phyloP scores from a whole-genome alignment of 2,888 invertebrate genomes.

The Macrosiphum euphorbiae region DNA sequence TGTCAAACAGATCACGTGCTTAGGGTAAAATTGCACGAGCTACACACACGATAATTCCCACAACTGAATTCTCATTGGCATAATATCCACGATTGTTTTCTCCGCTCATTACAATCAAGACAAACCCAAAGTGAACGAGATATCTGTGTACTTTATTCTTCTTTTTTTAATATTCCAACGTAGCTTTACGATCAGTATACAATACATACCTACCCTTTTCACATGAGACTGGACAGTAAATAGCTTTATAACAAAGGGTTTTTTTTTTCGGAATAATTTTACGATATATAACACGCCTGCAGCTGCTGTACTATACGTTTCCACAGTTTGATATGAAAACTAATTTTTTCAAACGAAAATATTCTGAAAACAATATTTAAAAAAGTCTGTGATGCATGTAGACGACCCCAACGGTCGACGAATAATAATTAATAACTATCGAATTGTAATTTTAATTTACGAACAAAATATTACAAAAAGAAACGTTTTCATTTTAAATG shows the following conservation, averaged over 20 bases:
- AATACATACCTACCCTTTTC: constrained; percentile 6
- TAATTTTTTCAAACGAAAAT: not conserved
- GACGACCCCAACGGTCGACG: not conserved
- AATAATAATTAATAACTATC: not conserved
- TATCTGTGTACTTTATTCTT: constrained; percentile 15
- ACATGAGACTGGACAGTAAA: constrained; percentile 9
- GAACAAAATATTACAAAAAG: not conserved
- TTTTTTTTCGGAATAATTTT: not conserved
- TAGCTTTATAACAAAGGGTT: not conserved
- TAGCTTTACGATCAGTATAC: constrained; percentile 10
- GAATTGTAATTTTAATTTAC: not conserved
- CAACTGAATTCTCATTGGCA: constrained; percentile 48
- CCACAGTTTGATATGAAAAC: not conserved
- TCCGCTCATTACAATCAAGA: constrained; percentile 59
- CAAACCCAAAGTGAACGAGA: constrained; percentile 41
- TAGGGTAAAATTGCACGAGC: constrained; percentile 48
- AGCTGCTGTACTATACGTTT: not conserved
- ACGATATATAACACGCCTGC: not conserved
- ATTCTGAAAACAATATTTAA: not conserved
- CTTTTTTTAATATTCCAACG: constrained; percentile 17
- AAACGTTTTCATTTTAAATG: not conserved
- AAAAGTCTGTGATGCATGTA: not conserved
- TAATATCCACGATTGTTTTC: constrained; percentile 58
- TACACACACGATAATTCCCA: constrained; percentile 47
- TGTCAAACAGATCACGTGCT: constrained; percentile 61